A percentile compares a stretch with the other conserved stretches of the same genome.
phyloP scores from a whole-genome alignment of 2,797 vertebrate species.

The Percopsis omiscomaycus region DNA sequence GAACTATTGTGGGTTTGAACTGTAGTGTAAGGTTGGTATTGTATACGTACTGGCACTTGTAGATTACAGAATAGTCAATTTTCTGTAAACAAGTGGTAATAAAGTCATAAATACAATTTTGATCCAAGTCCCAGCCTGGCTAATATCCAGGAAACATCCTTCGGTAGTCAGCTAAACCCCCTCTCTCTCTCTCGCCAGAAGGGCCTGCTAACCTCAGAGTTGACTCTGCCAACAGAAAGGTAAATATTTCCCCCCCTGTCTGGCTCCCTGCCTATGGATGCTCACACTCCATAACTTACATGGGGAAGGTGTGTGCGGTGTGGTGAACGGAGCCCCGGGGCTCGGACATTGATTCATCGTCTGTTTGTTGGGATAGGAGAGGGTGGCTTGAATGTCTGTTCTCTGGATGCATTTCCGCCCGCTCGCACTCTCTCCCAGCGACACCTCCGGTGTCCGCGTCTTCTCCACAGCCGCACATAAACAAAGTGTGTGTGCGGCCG shows the following conservation, averaged over 20 bases:
- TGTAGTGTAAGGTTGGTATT: not conserved
- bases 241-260: slow-evolving; percentile 48
- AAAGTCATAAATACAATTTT: slow-evolving; percentile 21
- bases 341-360: slow-evolving; percentile 1
- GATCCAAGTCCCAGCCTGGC: not conserved
- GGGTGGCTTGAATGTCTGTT: not conserved
- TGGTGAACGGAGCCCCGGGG: not conserved
- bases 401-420: not conserved
- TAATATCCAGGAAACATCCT: not conserved
- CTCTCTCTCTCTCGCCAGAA: not conserved
- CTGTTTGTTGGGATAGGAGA: not conserved
- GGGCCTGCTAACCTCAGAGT: slow-evolving; percentile 26
- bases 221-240: slow-evolving; percentile 37
- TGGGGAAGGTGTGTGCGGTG: slow-evolving; percentile 1
- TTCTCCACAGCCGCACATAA: slow-evolving; percentile 6
- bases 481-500: slow-evolving; percentile 21
- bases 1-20: too few relatives aligned
- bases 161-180: too few relatives aligned
- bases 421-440: not conserved
- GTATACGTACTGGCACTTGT: slow-evolving; percentile 33
- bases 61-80: slow-evolving; percentile 20
- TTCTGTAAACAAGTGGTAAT: slow-evolving; percentile 21
- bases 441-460: not conserved
- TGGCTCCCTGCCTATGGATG: slow-evolving; percentile 17
- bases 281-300: slow-evolving; percentile 4